Evolutionary conservation across 1,140 invertebrate genomes (phyloP), one percentile per base, ranked within the genome.

Genomic region (Tetramorium parvispinum): DNA sequence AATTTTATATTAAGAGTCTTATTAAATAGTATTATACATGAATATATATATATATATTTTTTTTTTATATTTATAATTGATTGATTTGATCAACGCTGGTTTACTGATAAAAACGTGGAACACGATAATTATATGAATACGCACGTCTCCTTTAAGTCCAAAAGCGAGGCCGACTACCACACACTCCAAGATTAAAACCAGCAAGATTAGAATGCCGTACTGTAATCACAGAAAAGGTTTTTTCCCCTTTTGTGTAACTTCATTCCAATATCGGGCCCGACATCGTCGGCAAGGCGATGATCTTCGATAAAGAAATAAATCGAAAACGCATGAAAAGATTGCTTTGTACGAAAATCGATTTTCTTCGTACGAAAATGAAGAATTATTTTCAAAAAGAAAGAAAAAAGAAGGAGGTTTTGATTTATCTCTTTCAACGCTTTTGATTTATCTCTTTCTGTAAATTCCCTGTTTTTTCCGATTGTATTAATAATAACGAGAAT

Each of bases 191-290:
- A 97, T 94, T 87, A 98, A 94, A 88, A 98, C 96, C 18, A 97
- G 87, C 18, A 97, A 95, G 91, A 98, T 95, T 86, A 97, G 96
- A 79, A 97, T 95, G 83, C 97, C 97, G 93, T 98, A 98, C 96
- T 97, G 92, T 13, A 95, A 96, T 86, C 75, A 86, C 88, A 92
- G 86, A 85, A 83, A 63, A 82, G 8, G 3, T 59, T 59, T 24
- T 46, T 43, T 53, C 1, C 46, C 0, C 24, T 3, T 46, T n/a
- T 51, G 32, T 40, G 10, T 77, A 77, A 77, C 37, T 24, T 6
- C 40, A n/a, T 66, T 21, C 40, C 27, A 6, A 79, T 13, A 59
- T 18, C 55, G 27, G 11, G 10, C 4, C 24, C n/a, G 40, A 43
- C 27, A 24, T 27, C 7, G 13, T 40, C 7, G n/a, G 3, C 21